These are phyloP conservation scores for Eleginops maclovinus DNA, from an alignment of 2,113 vertebrate genomes.

Conservation along the genomic window DNA sequence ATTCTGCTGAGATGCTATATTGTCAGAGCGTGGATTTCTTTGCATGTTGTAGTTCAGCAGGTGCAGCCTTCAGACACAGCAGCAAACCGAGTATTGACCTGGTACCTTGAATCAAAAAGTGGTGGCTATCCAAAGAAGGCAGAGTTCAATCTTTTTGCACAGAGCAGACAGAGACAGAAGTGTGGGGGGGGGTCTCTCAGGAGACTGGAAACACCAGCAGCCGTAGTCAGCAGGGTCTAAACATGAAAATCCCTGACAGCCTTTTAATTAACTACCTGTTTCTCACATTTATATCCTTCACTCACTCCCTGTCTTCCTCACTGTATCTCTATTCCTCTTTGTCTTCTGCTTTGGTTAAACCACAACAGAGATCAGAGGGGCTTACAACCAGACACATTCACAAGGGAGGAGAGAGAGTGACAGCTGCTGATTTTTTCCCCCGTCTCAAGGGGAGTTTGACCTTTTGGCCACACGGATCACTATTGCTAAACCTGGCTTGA, in stretches of 20 bases:
- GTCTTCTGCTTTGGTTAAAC: conserved; percentile 6
- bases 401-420: conserved; percentile 7
- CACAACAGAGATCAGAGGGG: conserved; percentile 1
- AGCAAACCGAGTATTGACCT: neutral
- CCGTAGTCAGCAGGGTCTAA: conserved; percentile 57
- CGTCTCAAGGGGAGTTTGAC: conserved; percentile 18
- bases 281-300: conserved; percentile 12
- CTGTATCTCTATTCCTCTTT: neutral
- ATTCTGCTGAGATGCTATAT: conserved; percentile 23
- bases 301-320: neutral
- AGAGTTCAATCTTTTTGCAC: conserved; percentile 5
- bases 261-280: conserved; percentile 15
- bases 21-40: conserved; percentile 20
- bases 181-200: conserved; percentile 12
- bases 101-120: neutral
- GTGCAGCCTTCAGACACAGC: conserved; percentile 23
- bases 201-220: conserved; percentile 25
- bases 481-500: conserved; percentile 39
- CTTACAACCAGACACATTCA: conserved; percentile 2
- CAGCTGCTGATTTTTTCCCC: conserved; percentile 39
- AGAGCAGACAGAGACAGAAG: neutral
- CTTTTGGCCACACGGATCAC: conserved; percentile 24
- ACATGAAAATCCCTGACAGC: conserved; percentile 56
- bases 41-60: conserved; percentile 35
- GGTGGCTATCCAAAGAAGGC: neutral